Conservation (phyloP, 2,797 vertebrate species). For the Pogoniulus pusillus region DNA sequence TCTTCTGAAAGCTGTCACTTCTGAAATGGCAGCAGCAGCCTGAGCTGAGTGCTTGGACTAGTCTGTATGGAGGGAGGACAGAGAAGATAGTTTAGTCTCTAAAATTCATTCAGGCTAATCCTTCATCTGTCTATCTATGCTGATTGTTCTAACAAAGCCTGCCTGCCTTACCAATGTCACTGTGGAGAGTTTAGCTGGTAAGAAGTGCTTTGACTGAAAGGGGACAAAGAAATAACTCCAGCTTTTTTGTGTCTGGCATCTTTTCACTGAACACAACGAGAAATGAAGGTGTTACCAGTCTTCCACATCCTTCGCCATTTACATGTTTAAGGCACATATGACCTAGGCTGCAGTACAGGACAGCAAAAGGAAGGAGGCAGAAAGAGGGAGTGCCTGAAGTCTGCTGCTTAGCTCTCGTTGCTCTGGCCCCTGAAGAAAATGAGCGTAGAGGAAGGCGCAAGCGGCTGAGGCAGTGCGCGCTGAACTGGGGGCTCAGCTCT, state of each 20-base stretch:
- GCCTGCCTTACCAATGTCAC: background rate
- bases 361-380: background rate
- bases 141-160: background rate
- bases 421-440: background rate
- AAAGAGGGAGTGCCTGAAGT: background rate
- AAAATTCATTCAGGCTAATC: background rate
- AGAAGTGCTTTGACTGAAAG: background rate
- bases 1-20: constrained; percentile 15
- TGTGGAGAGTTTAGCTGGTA: background rate
- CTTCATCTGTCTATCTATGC: background rate
- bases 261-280: background rate
- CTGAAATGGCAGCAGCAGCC: background rate
- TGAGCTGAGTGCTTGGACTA: background rate
- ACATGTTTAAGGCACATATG: background rate
- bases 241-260: rapidly evolving
- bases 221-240: background rate
- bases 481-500: background rate
- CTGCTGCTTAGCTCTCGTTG: background rate
- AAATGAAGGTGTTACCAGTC: background rate
- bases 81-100: background rate
- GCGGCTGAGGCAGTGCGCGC: background rate
- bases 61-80: background rate
- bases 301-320: background rate
- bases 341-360: background rate
- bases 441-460: background rate